These are phyloP conservation scores for Solea solea DNA, from an alignment of 2,113 vertebrate genomes.

Conservation along the genomic window DNA sequence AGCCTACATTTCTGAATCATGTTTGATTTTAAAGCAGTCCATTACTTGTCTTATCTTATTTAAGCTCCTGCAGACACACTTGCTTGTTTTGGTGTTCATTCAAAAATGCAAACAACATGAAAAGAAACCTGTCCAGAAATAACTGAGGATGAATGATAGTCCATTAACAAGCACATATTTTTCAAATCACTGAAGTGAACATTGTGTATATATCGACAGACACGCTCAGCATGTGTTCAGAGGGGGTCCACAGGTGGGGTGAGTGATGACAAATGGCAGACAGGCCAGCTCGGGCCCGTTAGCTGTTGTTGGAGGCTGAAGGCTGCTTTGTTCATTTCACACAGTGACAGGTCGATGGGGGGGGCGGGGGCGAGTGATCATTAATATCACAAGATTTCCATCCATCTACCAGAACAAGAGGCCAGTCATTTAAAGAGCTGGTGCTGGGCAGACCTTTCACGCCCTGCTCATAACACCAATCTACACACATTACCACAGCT, in stretches of 20 bases:
- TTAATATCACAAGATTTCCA: constrained; percentile 79
- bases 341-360: constrained; percentile 77
- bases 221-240: constrained; percentile 56
- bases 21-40: constrained; percentile 23
- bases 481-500: constrained; percentile 72
- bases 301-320: constrained; percentile 83
- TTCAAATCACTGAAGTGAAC: constrained; percentile 36
- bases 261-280: constrained; percentile 77
- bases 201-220: constrained; percentile 51
- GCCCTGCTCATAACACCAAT: constrained; percentile 71
- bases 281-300: constrained; percentile 60
- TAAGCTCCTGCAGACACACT: constrained; percentile 18
- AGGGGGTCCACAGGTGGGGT: constrained; percentile 48
- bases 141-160: constrained; percentile 2
- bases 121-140: constrained; percentile 9
- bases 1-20: constrained; percentile 21
- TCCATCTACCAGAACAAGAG: constrained; percentile 74
- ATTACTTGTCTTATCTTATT: neutral
- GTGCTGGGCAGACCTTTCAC: constrained; percentile 70
- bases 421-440: constrained; percentile 68
- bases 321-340: constrained; percentile 78
- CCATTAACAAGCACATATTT: constrained; percentile 30
- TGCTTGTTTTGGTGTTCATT: neutral
- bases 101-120: neutral
- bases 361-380: constrained; percentile 42